Conservation (phyloP, 2,888 invertebrate species). For the Pardosa pseudoannulata region DNA sequence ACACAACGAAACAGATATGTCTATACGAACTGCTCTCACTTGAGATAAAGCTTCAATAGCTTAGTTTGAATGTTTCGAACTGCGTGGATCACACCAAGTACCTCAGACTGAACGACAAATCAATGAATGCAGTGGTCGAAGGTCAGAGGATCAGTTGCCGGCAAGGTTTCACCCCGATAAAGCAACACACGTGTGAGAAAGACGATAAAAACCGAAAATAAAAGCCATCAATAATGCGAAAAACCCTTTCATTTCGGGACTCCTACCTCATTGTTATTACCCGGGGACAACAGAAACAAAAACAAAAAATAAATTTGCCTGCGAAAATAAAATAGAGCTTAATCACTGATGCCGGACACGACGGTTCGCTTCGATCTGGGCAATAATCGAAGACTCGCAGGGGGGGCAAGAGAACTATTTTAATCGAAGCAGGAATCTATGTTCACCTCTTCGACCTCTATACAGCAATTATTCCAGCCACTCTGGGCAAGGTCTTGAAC, state of each 20-base stretch:
- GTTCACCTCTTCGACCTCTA: slow-evolving; percentile 65
- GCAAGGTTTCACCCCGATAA: slow-evolving; percentile 12
- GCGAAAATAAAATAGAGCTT: slow-evolving; percentile 43
- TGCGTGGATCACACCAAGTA: no score
- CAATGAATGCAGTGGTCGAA: not conserved
- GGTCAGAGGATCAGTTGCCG: slow-evolving; percentile 16
- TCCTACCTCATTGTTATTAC: slow-evolving; percentile 28
- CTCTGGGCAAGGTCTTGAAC: slow-evolving; percentile 20
- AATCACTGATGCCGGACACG: slow-evolving; percentile 53
- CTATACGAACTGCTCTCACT: no score
- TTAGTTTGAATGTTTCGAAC: no score
- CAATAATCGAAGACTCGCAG: slow-evolving; percentile 54
- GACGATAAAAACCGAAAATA: slow-evolving; percentile 11
- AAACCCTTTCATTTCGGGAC: slow-evolving; percentile 44
- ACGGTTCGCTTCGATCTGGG: slow-evolving; percentile 24
- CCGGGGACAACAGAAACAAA: slow-evolving; percentile 10
- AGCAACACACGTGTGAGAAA: slow-evolving; percentile 44
- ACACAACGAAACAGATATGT: no score
- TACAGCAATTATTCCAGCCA: slow-evolving; percentile 35
- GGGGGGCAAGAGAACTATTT: slow-evolving; percentile 37
- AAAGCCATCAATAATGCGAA: slow-evolving; percentile 43
- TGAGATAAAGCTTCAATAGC: no score
- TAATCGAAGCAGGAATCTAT: slow-evolving; percentile 60
- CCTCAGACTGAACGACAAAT: not conserved
- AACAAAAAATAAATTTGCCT: slow-evolving; percentile 16